phyloP scores from a whole-genome alignment of 2,797 vertebrate species.

The Gymnocypris eckloni region DNA sequence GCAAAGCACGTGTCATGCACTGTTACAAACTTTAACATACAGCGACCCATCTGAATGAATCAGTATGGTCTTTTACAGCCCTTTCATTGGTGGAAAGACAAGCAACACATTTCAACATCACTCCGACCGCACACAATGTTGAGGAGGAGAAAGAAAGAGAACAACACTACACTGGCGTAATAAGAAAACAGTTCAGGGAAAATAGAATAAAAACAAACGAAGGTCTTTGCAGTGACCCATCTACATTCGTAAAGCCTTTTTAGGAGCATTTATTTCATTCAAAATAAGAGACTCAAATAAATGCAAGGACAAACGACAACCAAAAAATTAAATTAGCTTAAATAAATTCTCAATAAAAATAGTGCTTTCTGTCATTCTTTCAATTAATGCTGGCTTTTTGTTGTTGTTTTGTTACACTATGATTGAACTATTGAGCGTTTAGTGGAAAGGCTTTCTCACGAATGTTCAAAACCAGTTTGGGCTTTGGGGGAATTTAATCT shows the following conservation, averaged over 20 bases:
- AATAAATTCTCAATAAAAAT: constrained; percentile 31
- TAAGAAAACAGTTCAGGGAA: constrained; percentile 36
- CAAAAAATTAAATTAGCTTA: constrained; percentile 72
- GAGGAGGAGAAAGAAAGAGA: constrained; percentile 31
- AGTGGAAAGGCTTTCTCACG: constrained; percentile 28
- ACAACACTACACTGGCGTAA: constrained; percentile 74
- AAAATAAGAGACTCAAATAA: constrained; percentile 70
- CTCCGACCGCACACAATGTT: constrained; percentile 48
- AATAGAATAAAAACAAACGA: constrained; percentile 62
- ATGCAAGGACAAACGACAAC: constrained; percentile 73
- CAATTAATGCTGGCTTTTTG: constrained; percentile 43
- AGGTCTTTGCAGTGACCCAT: constrained; percentile 82
- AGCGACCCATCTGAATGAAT: constrained; percentile 30
- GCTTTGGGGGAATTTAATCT: constrained; percentile 6
- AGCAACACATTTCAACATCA: constrained; percentile 28
- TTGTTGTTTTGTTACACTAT: neutral
- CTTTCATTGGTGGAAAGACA: constrained; percentile 73
- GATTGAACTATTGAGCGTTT: constrained; percentile 23
- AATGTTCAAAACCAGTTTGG: constrained; percentile 14
- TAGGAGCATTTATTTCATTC: constrained; percentile 76
- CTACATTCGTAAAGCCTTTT: constrained; percentile 96
- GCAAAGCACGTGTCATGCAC: constrained; percentile 35
- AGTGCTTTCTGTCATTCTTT: constrained; percentile 31
- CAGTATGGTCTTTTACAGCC: constrained; percentile 72
- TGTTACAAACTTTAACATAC: constrained; percentile 30